Conservation (phyloP, 2,797 vertebrate species). For the Mergus octosetaceus region DNA sequence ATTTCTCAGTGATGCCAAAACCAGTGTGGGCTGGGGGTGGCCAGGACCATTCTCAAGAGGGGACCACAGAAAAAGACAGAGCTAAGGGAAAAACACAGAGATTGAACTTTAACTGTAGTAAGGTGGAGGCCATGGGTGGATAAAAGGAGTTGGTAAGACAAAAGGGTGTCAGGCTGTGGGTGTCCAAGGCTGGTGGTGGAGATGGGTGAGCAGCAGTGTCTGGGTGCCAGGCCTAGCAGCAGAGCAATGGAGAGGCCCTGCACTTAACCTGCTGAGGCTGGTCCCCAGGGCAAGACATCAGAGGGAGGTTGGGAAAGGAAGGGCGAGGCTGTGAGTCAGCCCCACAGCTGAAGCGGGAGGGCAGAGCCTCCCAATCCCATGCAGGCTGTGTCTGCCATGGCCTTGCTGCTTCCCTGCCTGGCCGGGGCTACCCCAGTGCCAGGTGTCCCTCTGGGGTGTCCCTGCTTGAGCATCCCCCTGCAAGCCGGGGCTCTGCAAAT, state of each 20-base stretch:
- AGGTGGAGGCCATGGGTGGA: not conserved
- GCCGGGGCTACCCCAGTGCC: accelerated
- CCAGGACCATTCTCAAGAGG: accelerated
- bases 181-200: not conserved
- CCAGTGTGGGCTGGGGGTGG: too few species aligned
- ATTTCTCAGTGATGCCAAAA: not conserved
- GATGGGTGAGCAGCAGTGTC: not conserved
- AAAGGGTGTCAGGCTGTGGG: not conserved
- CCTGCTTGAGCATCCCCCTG: too few species aligned
- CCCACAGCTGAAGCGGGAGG: accelerated
- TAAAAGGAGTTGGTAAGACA: not conserved
- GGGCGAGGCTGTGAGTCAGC: not conserved
- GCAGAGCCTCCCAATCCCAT: not conserved
- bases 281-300: not conserved
- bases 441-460: too few species aligned
- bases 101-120: not conserved
- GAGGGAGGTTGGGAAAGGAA: not conserved
- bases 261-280: not conserved
- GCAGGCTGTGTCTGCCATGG: not conserved
- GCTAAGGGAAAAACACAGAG: not conserved
- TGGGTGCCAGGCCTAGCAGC: not conserved
- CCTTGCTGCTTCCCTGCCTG: not conserved
- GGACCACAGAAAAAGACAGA: not conserved
- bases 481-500: not conserved
- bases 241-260: not conserved